Conservation (phyloP, 2,888 invertebrate species). For the Choristoneura rosaceana region DNA sequence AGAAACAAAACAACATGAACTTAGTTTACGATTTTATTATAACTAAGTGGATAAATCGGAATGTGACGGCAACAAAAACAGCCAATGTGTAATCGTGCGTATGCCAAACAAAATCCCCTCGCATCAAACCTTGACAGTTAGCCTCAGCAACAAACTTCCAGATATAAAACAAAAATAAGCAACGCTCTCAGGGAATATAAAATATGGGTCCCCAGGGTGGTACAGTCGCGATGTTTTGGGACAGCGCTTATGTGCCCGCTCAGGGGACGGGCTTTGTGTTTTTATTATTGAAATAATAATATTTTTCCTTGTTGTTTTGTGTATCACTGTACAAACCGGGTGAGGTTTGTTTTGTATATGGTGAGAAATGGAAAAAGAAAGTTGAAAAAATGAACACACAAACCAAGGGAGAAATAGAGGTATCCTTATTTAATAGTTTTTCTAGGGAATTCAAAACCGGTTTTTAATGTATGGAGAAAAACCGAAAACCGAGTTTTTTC, state of each 20-base stretch:
- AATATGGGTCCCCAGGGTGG: conserved; percentile 39
- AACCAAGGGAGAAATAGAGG: too few relatives aligned
- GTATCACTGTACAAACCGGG: not conserved
- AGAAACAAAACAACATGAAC: too few relatives aligned
- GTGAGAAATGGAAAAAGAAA: too few relatives aligned
- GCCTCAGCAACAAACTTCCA: conserved; percentile 15
- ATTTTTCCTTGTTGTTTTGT: not conserved
- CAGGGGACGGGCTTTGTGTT: conserved; percentile 16
- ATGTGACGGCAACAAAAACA: too few relatives aligned
- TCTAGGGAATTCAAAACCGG: too few relatives aligned
- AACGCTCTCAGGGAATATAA: conserved; percentile 36
- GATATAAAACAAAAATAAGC: conserved; percentile 43
- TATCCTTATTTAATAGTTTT: too few relatives aligned
- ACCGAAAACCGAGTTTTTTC: too few relatives aligned
- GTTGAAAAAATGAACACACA: too few relatives aligned
- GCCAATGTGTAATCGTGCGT: too few relatives aligned
- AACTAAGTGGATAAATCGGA: too few relatives aligned
- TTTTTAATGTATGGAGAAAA: too few relatives aligned
- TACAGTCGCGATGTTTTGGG: conserved; percentile 19
- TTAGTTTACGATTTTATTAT: too few relatives aligned
- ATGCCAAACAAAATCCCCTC: conserved; percentile 2
- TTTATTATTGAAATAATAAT: not conserved
- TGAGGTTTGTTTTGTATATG: not conserved
- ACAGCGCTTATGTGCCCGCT: not conserved
- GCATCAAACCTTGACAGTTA: conserved; percentile 27